phyloP scores from a whole-genome alignment of 2,888 invertebrate species.

The Tenthredo scrophulariae region DNA sequence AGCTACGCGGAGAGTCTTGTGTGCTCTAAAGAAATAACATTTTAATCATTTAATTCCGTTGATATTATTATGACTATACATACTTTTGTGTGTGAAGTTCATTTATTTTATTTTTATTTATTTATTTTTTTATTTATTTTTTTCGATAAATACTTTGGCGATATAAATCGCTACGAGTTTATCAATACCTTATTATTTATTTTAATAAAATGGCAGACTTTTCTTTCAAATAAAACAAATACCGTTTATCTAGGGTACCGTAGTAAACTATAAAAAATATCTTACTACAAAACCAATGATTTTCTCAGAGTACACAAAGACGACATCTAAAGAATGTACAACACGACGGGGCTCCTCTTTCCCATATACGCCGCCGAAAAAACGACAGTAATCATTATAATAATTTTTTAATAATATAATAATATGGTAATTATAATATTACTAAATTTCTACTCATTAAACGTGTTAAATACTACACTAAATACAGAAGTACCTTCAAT shows the following conservation, averaged over 20 bases:
- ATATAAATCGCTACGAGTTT: background rate
- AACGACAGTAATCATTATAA: conserved; percentile 58
- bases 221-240: conserved; percentile 44
- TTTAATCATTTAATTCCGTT: background rate
- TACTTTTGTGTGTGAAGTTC: background rate
- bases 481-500: conserved; percentile 70
- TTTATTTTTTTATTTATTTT: background rate
- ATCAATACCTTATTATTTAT: conserved; percentile 55
- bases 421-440: conserved; percentile 56
- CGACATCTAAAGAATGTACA: conserved; percentile 70
- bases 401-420: conserved; percentile 61
- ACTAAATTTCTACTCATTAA: conserved; percentile 47
- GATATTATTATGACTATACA: background rate
- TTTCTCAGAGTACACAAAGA: conserved; percentile 61
- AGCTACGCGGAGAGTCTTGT: conserved; percentile 47
- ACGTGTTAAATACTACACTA: conserved; percentile 74
- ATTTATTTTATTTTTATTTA: background rate
- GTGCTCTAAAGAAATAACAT: conserved; percentile 34
- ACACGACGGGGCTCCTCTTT: conserved; percentile 50
- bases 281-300: conserved; percentile 51
- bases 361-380: conserved; percentile 53
- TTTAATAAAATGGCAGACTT: conserved; percentile 59
- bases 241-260: conserved; percentile 56
- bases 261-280: conserved; percentile 55
- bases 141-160: background rate